Percentiles rank a stretch among this genome's conserved stretches.
phyloP scores from a whole-genome alignment of 2,888 invertebrate species.

The Alsophila aescularia region DNA sequence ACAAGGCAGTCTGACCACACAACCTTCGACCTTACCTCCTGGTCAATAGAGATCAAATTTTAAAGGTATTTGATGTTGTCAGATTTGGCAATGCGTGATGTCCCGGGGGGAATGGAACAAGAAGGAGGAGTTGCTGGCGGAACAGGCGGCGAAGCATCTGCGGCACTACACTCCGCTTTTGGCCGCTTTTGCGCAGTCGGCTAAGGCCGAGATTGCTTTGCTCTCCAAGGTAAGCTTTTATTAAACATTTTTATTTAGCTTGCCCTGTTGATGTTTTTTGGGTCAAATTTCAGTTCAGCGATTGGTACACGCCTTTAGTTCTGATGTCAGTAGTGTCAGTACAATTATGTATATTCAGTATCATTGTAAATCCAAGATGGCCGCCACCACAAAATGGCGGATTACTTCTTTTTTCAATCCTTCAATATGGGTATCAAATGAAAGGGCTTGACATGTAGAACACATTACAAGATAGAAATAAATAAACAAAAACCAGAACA shows the following conservation, averaged over 20 bases:
- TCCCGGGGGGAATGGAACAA: constrained; percentile 99
- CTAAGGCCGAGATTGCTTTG: constrained; percentile 94
- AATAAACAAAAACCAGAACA: no score
- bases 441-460: no score
- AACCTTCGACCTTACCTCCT: neutral
- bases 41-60: neutral
- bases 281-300: no score
- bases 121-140: constrained; percentile 98
- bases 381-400: no score
- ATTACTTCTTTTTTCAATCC: no score
- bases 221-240: constrained; percentile 90
- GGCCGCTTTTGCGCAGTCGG: constrained; percentile 93
- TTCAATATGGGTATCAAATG: no score
- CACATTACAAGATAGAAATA: no score
- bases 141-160: constrained; percentile 96
- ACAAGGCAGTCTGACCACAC: constrained; percentile 73
- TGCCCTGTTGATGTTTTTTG: neutral
- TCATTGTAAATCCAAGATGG: no score
- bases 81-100: constrained; percentile 98
- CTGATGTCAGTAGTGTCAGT: no score
- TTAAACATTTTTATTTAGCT: no score
- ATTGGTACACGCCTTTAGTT: no score
- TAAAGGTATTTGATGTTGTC: constrained; percentile 14
- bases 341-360: no score
- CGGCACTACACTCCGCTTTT: constrained; percentile 94